These are phyloP conservation scores for Mya arenaria DNA, from an alignment of 1,140 invertebrate species.

Conservation along the genomic window DNA sequence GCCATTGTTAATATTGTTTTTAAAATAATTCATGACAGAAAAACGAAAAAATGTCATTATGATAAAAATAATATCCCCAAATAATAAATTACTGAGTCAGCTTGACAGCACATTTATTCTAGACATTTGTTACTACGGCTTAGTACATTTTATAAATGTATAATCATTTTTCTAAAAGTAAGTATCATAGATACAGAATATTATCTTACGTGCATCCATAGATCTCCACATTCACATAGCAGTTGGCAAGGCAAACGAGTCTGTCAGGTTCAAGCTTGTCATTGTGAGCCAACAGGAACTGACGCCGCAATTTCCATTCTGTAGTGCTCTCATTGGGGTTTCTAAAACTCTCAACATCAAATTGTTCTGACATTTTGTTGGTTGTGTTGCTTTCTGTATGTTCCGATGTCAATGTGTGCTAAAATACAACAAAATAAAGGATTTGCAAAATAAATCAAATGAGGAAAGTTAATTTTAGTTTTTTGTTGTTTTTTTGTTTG, in stretches of 20 bases:
- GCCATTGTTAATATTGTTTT: no score
- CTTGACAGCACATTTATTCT: no score
- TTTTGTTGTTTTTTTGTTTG: no score
- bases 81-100: no score
- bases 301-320: conserved; percentile 89
- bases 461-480: no score
- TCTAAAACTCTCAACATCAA: conserved; percentile 64
- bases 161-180: no score
- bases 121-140: neutral
- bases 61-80: no score
- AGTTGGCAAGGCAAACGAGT: conserved; percentile 90
- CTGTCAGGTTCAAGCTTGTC: conserved; percentile 86
- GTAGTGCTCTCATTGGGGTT: conserved; percentile 86
- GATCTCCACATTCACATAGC: conserved; percentile 91
- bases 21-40: no score
- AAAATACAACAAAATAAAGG: no score
- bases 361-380: conserved; percentile 15
- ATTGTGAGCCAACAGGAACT: conserved; percentile 89
- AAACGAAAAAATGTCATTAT: no score
- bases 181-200: no score
- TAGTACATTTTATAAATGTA: neutral
- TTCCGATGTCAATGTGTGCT: conserved; percentile 92
- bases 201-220: conserved; percentile 91
- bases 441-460: no score
- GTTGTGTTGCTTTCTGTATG: conserved; percentile 87